Evolutionary conservation across 2,113 vertebrate species (phyloP).

Genomic region (Apodemus speciosus): DNA sequence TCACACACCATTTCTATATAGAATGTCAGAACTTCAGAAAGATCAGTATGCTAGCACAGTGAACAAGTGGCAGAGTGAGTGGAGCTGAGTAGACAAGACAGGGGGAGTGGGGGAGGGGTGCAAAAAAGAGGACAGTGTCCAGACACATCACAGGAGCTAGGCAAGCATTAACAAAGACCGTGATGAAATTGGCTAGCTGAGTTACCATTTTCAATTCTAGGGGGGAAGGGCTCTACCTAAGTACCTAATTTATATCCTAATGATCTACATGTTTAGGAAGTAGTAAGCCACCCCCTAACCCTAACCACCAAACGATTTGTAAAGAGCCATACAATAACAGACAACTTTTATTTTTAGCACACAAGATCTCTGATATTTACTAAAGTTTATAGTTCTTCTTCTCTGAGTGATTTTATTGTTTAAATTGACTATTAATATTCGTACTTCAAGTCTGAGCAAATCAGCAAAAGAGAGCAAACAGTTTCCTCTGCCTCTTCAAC

Average conservation of each 20-base stretch:
- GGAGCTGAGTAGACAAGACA: neutral
- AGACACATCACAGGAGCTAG: neutral
- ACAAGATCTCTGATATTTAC: constrained; percentile 64
- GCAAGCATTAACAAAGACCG: neutral
- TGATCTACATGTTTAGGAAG: neutral
- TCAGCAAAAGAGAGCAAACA: constrained; percentile 73
- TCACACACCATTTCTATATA: neutral
- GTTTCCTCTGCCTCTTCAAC: constrained; percentile 74
- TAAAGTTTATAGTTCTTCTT: constrained; percentile 44
- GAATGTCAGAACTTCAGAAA: neutral
- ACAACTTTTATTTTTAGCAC: constrained; percentile 53
- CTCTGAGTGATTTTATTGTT: constrained; percentile 56
- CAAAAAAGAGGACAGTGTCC: neutral
- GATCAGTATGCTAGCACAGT: neutral
- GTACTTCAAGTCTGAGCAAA: constrained; percentile 74
- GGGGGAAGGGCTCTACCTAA: neutral
- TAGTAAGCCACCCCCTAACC: neutral
- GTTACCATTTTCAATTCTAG: constrained; percentile 45
- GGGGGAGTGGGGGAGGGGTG: neutral
- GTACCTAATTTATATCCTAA: constrained; percentile 41
- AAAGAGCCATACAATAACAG: constrained; percentile 47
- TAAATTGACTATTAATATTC: constrained; percentile 78
- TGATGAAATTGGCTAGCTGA: neutral
- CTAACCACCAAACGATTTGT: constrained; percentile 36
- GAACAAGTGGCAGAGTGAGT: neutral